These are phyloP conservation scores for Platycnemis pennipes DNA, from an alignment of 2,888 invertebrate species.

Conservation along the genomic window DNA sequence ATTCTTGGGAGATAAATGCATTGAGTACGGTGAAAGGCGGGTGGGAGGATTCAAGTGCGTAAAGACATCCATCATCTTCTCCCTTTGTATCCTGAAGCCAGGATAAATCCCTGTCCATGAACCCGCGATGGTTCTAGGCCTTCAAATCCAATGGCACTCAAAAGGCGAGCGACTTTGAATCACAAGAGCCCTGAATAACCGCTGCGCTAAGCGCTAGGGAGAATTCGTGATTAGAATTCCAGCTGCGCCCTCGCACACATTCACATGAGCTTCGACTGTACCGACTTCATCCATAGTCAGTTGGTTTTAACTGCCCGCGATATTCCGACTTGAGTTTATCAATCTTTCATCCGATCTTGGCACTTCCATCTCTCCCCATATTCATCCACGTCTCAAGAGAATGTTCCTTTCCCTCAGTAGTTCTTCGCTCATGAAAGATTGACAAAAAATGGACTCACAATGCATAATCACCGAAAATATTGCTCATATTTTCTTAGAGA, in stretches of 20 bases:
- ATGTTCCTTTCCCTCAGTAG: no score
- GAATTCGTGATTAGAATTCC: neutral
- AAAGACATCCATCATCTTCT: constrained; percentile 17
- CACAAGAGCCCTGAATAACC: neutral
- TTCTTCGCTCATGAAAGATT: no score
- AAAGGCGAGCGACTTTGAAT: neutral
- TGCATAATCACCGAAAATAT: no score
- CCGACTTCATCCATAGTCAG: no score
- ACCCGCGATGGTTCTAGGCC: neutral
- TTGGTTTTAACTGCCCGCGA: no score
- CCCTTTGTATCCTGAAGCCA: constrained; percentile 8
- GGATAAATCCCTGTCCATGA: neutral
- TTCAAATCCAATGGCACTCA: neutral
- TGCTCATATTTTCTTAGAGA: no score
- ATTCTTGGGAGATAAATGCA: neutral
- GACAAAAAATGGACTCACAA: no score
- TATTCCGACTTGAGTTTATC: no score
- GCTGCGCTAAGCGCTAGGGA: neutral
- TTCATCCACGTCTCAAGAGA: no score
- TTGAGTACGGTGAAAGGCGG: no score
- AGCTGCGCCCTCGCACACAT: neutral
- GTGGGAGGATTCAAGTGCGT: neutral
- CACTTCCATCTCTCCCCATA: no score
- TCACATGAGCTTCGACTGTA: neutral
- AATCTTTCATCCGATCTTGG: no score